A percentile compares a stretch with the other conserved stretches of the same genome.
These are phyloP conservation scores for Nematopogon swammerdamellus DNA, from an alignment of 2,888 invertebrate species.

Conservation along the genomic window DNA sequence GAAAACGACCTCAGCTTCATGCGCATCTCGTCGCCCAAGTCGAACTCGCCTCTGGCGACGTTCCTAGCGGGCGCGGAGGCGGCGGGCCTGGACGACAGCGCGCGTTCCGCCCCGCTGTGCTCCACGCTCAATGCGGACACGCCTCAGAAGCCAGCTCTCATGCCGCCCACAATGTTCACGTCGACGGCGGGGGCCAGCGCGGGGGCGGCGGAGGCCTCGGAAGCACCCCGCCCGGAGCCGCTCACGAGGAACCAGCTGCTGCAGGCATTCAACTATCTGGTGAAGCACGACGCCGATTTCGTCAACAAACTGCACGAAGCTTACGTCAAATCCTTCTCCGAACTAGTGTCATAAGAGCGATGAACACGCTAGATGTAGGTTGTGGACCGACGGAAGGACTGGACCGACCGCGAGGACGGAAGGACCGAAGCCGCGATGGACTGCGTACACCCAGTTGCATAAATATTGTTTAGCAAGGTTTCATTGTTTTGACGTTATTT, in stretches of 20 bases:
- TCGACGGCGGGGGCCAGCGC: slow-evolving; percentile 50
- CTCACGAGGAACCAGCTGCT: slow-evolving; percentile 85
- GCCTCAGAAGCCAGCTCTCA: slow-evolving; percentile 68
- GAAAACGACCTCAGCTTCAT: slow-evolving; percentile 54
- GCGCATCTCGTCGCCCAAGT: slow-evolving; percentile 52
- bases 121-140: slow-evolving; percentile 28
- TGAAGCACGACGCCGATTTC: slow-evolving; percentile 86
- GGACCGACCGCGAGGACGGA: too few species aligned
- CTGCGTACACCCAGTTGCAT: neutral
- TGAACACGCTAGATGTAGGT: neutral
- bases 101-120: neutral
- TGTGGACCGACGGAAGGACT: neutral
- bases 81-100: slow-evolving; percentile 1
- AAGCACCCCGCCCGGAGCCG: slow-evolving; percentile 58
- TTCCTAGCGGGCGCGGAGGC: slow-evolving; percentile 27
- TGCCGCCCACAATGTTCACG: slow-evolving; percentile 86
- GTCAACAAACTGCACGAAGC: slow-evolving; percentile 88
- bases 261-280: slow-evolving; percentile 83
- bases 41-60: slow-evolving; percentile 54
- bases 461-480: neutral
- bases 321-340: slow-evolving; percentile 82
- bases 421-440: neutral
- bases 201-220: slow-evolving; percentile 21
- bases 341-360: slow-evolving; percentile 41
- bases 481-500: slow-evolving; percentile 43